These are phyloP conservation scores for Ephialtes manifestator DNA, from an alignment of 2,888 invertebrate species.

Conservation along the genomic window DNA sequence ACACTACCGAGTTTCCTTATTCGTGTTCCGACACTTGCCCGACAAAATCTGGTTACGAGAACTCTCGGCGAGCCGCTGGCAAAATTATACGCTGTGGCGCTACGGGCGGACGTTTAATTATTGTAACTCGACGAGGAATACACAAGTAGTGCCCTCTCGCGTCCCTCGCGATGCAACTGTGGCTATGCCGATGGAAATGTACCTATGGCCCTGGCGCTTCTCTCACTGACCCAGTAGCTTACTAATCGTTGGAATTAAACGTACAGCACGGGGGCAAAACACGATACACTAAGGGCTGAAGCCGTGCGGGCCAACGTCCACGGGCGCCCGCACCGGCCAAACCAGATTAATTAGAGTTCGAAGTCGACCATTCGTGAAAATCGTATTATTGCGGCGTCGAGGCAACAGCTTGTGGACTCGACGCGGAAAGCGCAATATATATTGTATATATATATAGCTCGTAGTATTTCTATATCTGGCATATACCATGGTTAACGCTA, in stretches of 20 bases:
- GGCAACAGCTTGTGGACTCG: slow-evolving; percentile 71
- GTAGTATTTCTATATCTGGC: slow-evolving; percentile 32
- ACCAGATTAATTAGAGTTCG: slow-evolving; percentile 84
- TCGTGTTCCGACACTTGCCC: slow-evolving; percentile 55
- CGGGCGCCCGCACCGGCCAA: slow-evolving; percentile 70
- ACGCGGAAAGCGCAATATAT: slow-evolving; percentile 30
- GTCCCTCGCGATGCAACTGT: neutral
- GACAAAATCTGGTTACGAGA: slow-evolving; percentile 20
- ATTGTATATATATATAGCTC: neutral
- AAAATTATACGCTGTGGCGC: slow-evolving; percentile 16
- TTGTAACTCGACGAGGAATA: slow-evolving; percentile 32
- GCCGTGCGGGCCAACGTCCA: neutral
- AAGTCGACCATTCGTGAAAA: slow-evolving; percentile 82
- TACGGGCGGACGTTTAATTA: slow-evolving; percentile 55
- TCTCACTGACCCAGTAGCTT: slow-evolving; percentile 61
- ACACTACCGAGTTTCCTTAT: slow-evolving; percentile 42
- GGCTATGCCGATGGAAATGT: neutral
- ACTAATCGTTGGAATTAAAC: slow-evolving; percentile 64
- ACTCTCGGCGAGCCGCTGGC: neutral
- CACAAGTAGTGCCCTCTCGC: slow-evolving; percentile 18
- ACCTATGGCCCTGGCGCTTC: neutral
- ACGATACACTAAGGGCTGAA: slow-evolving; percentile 23
- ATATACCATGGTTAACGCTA: slow-evolving; percentile 25
- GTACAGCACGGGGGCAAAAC: slow-evolving; percentile 18
- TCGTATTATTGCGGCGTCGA: slow-evolving; percentile 81